Base-by-base conservation (phyloP, 2,888 invertebrate species). In the Pecten maximus region DNA sequence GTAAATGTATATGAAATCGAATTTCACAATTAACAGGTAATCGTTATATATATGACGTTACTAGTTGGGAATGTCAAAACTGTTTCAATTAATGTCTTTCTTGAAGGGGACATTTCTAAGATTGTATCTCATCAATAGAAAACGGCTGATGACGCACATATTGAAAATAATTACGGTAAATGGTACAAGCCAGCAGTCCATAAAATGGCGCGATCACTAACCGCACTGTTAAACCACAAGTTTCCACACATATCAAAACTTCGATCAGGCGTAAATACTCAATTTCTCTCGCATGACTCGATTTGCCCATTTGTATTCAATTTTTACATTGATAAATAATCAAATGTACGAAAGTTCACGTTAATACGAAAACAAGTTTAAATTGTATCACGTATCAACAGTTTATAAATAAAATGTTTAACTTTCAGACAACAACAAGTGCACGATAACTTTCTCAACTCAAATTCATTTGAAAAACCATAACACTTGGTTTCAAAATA, bases 131-230 rank as follows among this genome's bases (percentile, higher is more conserved):
- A 23, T 23, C 74, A 35, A 74, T 15, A 74, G 10, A 35, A 35
- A 8, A 2, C 35, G 8, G 35, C 28, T 74, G 74, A 10, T 74
- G 74, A 74, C 74, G 74, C 74, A 74, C 74, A 74, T 74, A 74
- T 74, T 74, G 74, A 74, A 74, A 74, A 74, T 74, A 74, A 74
- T 74, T 28, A 74, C 35, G 74, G 74, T 35, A 74, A 35, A 74
- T 74, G 35, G 19, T 35, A 28, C 6, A 74, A 74, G 12, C 35
- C 35, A 74, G 35, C 74, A 10, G 23, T 23, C 74, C 74, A 28
- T 74, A 28, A 74, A 23, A 74, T 74, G 74, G 35, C 28, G 35
- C 12, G 28, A 28, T 74, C 74, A 74, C 35, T 35, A 28, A 28
- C 35, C 28, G 16, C 74, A 28, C 74, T 35, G 15, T 35, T 74